Evolutionary conservation across 2,113 vertebrate species (phyloP).

Genomic region (Illadopsis cleaveri): DNA sequence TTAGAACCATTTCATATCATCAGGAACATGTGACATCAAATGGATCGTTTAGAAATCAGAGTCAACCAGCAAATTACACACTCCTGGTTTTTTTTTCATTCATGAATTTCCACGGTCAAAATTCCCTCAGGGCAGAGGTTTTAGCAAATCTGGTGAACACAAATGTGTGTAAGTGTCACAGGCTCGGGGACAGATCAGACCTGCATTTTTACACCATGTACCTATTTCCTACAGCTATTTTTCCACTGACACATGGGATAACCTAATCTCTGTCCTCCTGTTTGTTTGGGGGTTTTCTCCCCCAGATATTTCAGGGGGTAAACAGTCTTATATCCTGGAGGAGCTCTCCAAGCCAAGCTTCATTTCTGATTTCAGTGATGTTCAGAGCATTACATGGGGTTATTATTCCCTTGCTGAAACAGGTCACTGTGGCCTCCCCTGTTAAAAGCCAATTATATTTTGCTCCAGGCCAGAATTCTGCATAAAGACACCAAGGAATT

Average conservation of each 20-base stretch:
- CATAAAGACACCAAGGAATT: neutral
- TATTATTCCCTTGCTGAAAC: neutral
- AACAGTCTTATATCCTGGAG: neutral
- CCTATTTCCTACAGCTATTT: neutral
- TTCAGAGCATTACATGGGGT: neutral
- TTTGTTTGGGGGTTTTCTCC: neutral
- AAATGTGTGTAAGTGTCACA: neutral
- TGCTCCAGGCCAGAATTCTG: conserved; percentile 17
- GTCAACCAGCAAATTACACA: neutral
- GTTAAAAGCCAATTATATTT: neutral
- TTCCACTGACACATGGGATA: neutral
- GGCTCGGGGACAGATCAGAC: neutral
- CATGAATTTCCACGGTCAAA: neutral
- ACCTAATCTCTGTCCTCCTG: neutral
- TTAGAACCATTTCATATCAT: neutral
- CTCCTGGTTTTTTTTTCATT: neutral
- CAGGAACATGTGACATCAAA: neutral
- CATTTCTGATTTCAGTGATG: neutral
- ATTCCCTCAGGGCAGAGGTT: neutral
- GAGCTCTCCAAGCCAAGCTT: neutral
- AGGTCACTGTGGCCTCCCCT: neutral
- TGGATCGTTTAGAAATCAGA: neutral
- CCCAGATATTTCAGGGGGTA: neutral
- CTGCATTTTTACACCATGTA: neutral
- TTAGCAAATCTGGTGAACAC: neutral